Base-by-base conservation (phyloP, 1,140 invertebrate species). In the Camponotus floridanus region DNA sequence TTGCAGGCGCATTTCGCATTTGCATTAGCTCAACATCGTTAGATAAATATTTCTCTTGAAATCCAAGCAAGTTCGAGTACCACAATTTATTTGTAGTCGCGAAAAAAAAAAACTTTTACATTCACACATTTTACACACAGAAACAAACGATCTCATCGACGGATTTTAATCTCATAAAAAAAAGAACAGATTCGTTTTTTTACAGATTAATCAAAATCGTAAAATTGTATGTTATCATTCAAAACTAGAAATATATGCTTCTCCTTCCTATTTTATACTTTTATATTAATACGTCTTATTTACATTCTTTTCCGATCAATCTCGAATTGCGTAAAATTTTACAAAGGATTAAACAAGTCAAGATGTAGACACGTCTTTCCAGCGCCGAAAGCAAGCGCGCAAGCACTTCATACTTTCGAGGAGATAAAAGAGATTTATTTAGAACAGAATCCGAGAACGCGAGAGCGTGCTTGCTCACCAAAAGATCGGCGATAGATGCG, bases 391-490 rank as follows among this genome's bases (percentile, higher is more conserved):
- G 83, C 55, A 80, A 62, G 62, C 64, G 64, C 68, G n/a, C 48
- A 15, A 51, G 48, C 48, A 45, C 71, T 81, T 78, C 65, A 90
- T 42, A n/a, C 51, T 81, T 57, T 59, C n/a, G 13, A 9, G 51
- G 51, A 87, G 89, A 90, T 90, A 90, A 85, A 90, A 55, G 76
- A 87, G 89, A 90, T 90, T 90, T 90, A 90, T 89, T 90, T 70
- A 68, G 65, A 31, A 11, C 62, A 61, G 88, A 87, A 90, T 90
- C 62, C 86, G 74, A 65, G 88, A 89, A 90, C 79, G 65, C 13
- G 57, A 71, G 62, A 42, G 87, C 64, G 26, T 55, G 78, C 87
- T 83, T 26, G 55, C 36, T 76, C 73, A 33, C 36, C 33, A 61
- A 48, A 36, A 74, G 51, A 57, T 74, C 39, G 79, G 31, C 67